Conservation (phyloP, 2,888 invertebrate genomes). For the Acanthacorydalis orientalis region DNA sequence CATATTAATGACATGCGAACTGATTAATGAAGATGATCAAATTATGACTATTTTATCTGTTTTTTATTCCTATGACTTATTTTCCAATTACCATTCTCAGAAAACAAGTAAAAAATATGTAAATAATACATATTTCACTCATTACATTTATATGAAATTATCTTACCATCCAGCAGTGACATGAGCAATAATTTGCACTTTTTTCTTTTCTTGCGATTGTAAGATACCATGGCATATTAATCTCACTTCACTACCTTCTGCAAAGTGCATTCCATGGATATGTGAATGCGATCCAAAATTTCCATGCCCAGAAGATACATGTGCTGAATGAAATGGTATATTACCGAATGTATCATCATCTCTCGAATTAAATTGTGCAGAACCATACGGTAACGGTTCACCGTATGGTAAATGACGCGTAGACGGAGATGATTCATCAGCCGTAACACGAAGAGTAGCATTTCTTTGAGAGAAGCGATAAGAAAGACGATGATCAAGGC, state of each 20-base stretch:
- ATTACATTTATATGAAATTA: constrained; percentile 2
- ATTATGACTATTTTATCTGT: no score
- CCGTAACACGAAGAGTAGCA: constrained; percentile 37
- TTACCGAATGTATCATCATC: constrained; percentile 15
- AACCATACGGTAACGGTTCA: neutral
- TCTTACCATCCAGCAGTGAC: constrained; percentile 62
- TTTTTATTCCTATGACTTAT: no score
- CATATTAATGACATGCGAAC: no score
- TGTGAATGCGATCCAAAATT: constrained; percentile 10
- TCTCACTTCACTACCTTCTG: constrained; percentile 28
- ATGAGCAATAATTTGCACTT: constrained; percentile 54
- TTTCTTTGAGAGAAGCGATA: constrained; percentile 60
- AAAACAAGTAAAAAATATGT: no score
- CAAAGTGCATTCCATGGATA: neutral
- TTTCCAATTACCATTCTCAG: no score
- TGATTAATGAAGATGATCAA: no score
- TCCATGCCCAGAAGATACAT: constrained; percentile 12
- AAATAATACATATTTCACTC: no score
- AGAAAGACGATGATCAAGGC: constrained; percentile 51
- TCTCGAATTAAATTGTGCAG: neutral
- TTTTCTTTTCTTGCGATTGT: constrained; percentile 36
- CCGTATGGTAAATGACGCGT: constrained; percentile 3
- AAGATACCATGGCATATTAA: constrained; percentile 44
- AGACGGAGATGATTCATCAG: neutral
- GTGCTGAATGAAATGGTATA: constrained; percentile 13